Conservation (phyloP, 2,797 vertebrate genomes). For the Echiichthys vipera region DNA sequence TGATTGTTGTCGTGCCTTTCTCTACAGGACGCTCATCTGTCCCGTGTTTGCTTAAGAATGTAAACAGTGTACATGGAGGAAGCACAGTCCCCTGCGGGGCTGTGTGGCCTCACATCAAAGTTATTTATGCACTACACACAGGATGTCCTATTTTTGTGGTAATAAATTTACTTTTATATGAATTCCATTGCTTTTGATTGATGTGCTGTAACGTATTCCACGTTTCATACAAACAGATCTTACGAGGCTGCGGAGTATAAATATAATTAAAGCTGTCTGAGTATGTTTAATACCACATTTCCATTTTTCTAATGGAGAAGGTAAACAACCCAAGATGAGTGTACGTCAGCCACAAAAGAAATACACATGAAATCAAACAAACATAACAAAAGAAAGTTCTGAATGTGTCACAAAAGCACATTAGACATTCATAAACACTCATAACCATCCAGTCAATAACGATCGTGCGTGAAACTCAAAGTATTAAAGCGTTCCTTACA, state of each 20-base stretch:
- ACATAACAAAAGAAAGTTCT: neutral
- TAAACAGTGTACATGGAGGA: conserved; percentile 37
- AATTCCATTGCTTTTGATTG: conserved; percentile 47
- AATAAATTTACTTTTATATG: conserved; percentile 85
- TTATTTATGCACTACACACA: conserved; percentile 83
- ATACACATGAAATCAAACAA: neutral
- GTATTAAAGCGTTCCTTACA: conserved; percentile 38
- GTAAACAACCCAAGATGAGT: conserved; percentile 20
- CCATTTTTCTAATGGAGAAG: conserved; percentile 14
- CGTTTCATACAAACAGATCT: neutral
- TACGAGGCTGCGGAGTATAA: conserved; percentile 4
- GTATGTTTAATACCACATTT: conserved; percentile 15
- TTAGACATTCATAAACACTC: neutral
- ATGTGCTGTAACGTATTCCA: conserved; percentile 20
- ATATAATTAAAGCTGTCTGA: conserved; percentile 9
- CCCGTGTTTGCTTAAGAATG: conserved; percentile 70
- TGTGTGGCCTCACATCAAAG: conserved; percentile 63
- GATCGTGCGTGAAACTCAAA: conserved; percentile 11
- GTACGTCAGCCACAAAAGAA: neutral
- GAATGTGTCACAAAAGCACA: neutral
- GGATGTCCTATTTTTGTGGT: conserved; percentile 81
- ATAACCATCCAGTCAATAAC: neutral
- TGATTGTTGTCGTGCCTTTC: conserved; percentile 82
- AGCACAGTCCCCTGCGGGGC: conserved; percentile 28
- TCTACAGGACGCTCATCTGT: conserved; percentile 66